phyloP scores from a whole-genome alignment of 2,888 invertebrate species.

The Allacma fusca region DNA sequence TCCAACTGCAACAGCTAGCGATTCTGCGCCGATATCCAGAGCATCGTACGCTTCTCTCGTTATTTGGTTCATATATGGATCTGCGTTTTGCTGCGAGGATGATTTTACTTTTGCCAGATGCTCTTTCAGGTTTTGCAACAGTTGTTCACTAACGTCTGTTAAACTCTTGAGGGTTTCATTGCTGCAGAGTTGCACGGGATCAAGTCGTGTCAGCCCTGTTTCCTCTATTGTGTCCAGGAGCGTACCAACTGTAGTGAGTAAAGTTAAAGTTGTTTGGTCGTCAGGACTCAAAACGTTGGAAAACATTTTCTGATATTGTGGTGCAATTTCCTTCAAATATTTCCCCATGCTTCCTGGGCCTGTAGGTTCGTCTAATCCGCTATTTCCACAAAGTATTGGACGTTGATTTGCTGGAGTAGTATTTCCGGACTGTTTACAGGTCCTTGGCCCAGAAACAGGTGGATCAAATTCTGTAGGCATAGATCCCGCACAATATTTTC shows the following conservation, averaged over 20 bases:
- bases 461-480: neutral
- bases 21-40: conserved; percentile 32
- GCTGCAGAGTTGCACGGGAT: conserved; percentile 35
- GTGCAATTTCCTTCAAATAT: conserved; percentile 24
- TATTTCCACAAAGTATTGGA: neutral
- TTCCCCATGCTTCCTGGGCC: conserved; percentile 2
- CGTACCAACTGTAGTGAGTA: conserved; percentile 27
- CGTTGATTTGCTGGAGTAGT: neutral
- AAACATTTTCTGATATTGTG: neutral
- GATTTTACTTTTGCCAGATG: conserved; percentile 9
- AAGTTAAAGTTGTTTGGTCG: conserved; percentile 24
- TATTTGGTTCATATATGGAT: conserved; percentile 11
- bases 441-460: too few relatives aligned
- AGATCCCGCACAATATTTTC: neutral
- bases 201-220: conserved; percentile 31
- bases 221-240: conserved; percentile 35
- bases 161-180: conserved; percentile 20
- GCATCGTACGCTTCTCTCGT: conserved; percentile 31
- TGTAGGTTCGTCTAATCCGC: neutral
- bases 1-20: conserved; percentile 19
- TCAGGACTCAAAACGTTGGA: conserved; percentile 10
- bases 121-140: neutral
- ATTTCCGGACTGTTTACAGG: too few relatives aligned
- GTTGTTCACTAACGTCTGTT: neutral
- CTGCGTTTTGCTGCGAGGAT: neutral